Base-by-base conservation (phyloP, 1,140 invertebrate genomes). In the Trigoniulus corallinus region DNA sequence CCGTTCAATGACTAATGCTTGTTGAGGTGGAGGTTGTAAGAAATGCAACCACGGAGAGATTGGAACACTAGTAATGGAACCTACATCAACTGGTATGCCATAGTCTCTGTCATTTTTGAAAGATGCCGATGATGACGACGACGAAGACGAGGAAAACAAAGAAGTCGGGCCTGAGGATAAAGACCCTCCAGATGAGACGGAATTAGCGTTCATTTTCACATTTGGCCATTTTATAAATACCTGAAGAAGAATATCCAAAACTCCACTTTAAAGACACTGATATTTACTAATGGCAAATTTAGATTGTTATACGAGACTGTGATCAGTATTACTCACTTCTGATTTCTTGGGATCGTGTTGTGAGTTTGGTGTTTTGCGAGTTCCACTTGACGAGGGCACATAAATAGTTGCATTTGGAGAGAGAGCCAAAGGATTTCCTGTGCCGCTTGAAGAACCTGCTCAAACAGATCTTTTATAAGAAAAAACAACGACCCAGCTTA, bases 1-100 rank as follows among this genome's bases (percentile, higher is more conserved):
- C 54, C 87, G 73, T 63, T 94, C 88, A 41, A 94, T 85, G n/a
- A 92, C 80, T 45, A 92, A 74, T 56, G 82, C 82, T 59, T 87
- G 82, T 52, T 85, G 82, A 21, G 82, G 59, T 22, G 67, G 78
- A 22, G 84, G 81, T 48, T 80, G 77, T 45, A 73, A 59, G 41
- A 88, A 68, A 41, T 85, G 69, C 64, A 81, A 79, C 57, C 80
- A 80, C 75, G 82, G 84, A 22, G 81, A 77, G 53, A 82, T 49
- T 53, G 57, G 62, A 49, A 52, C 21, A n/a, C 18, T 23, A 24
- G 21, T 48, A 12, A 34, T 34, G 15, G 29, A 34, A 7, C 29
- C 15, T 15, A n/a, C n/a, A n/a, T n/a, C n/a, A n/a, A n/a, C n/a
- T n/a, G n/a, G n/a, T n/a, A n/a, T n/a, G n/a, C n/a, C n/a, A n/a